Percentiles rank a stretch among this genome's conserved stretches.
phyloP scores from a whole-genome alignment of 2,888 invertebrate genomes.

The Apodemia zela region DNA sequence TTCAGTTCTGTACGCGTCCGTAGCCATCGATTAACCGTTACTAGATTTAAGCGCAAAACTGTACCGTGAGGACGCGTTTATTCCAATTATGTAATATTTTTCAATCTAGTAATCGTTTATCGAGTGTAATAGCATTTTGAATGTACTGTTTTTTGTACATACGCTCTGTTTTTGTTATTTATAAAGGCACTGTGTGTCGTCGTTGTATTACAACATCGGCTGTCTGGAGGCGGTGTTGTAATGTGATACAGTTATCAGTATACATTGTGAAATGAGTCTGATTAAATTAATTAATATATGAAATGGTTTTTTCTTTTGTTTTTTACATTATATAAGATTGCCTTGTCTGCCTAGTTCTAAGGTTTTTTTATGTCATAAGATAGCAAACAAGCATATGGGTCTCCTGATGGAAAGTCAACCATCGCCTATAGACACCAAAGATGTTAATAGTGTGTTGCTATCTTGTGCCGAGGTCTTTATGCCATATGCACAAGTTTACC shows the following conservation, averaged over 20 bases:
- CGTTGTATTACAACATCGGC: conserved; percentile 28
- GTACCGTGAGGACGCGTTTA: no score
- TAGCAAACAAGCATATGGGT: no score
- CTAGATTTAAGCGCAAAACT: neutral
- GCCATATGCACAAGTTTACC: no score
- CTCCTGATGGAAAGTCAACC: no score
- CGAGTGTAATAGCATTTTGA: conserved; percentile 18
- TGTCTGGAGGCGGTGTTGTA: conserved; percentile 38
- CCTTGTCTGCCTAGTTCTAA: no score
- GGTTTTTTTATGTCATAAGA: no score
- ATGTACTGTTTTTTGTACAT: conserved; percentile 38
- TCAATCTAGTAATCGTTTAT: conserved; percentile 9
- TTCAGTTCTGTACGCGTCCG: conserved; percentile 41
- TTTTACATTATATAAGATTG: conserved; percentile 32
- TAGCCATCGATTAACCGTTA: conserved; percentile 15
- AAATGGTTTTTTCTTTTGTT: conserved; percentile 29
- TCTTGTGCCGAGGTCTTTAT: no score
- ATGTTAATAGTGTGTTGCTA: no score
- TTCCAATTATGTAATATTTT: neutral
- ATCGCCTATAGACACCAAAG: no score
- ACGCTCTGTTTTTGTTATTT: conserved; percentile 34
- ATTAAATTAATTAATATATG: conserved; percentile 66
- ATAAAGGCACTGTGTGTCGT: conserved; percentile 40
- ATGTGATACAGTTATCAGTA: conserved; percentile 60
- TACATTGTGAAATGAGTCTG: conserved; percentile 76